Base-by-base conservation (phyloP, 2,888 invertebrate genomes). In the Lacanobia wlatinum region DNA sequence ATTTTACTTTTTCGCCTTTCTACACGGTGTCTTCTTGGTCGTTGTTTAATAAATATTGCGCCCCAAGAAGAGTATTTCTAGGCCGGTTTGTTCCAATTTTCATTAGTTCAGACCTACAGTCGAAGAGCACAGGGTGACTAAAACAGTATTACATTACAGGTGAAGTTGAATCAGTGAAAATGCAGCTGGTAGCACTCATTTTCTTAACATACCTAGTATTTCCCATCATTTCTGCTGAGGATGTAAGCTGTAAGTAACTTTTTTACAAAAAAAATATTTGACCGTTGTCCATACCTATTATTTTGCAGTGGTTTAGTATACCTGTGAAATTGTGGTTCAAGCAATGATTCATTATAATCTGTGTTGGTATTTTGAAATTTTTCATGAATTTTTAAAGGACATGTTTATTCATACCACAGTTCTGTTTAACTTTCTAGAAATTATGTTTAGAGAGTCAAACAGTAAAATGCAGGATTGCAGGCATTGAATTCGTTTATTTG, bases 231-330 rank as follows among this genome's bases (percentile, higher is more conserved):
- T 87, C 87, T 62, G 93, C 94, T 12, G 96, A 96, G 75, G 96
- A 96, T 68, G 93, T 95, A 6, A 96, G 95, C 85, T 96, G 96
- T 96, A 85, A 96, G 96, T 59, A 14, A 8, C 0, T 40, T 40
- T 40, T 21, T 58, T 68, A 55, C 14, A 3, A 3, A 28, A 16
- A 2, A 46, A 16, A 8, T 16, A 46, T 46, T 14, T 46, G 14
- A 46, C 14, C 4, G 4, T 48, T 18, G 7, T 52, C 10, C 4
- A 3, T n/a, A 48, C n/a, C 9, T 43, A 43, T 43, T 43, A 12
- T 43, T 43, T 43, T 43, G 2, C 40, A 28, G 28, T 28, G 28
- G 28, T 28, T 28, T 28, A n/a, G 28, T 28, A 28, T 28, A 28
- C 28, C 28, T 28, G 28, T 28, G 28, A 28, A 28, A 28, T 28